These are phyloP conservation scores for Dolichotis patagonum DNA, from an alignment of 2,113 vertebrate species.

Conservation along the genomic window DNA sequence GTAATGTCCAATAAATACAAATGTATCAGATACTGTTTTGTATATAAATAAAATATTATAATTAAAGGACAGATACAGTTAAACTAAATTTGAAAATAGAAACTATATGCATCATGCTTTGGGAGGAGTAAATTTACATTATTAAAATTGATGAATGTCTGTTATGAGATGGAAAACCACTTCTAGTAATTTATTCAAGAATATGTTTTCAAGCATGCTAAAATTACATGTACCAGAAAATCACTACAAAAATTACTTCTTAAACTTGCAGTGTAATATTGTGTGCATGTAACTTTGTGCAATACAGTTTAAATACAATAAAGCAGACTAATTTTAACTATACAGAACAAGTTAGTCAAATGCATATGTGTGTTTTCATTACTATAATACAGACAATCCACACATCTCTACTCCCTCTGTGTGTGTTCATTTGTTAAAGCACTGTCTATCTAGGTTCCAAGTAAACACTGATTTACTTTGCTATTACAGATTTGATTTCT, in stretches of 20 bases:
- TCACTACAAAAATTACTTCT: background rate
- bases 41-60: background rate
- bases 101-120: background rate
- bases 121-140: background rate
- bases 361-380: background rate
- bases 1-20: background rate
- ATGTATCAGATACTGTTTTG: background rate
- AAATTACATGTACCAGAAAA: background rate
- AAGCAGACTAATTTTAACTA: background rate
- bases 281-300: background rate
- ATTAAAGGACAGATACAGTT: background rate
- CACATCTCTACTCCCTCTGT: background rate
- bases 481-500: background rate
- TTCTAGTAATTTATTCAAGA: background rate
- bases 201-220: background rate
- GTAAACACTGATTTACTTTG: background rate
- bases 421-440: background rate
- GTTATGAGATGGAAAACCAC: background rate
- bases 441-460: background rate
- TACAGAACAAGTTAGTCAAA: background rate
- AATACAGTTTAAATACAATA: background rate
- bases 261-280: background rate
- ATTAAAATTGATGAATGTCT: background rate
- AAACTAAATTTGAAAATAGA: background rate
- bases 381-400: background rate